Base-by-base conservation (phyloP, 1,140 invertebrate genomes). In the Drosophila nasuta region DNA sequence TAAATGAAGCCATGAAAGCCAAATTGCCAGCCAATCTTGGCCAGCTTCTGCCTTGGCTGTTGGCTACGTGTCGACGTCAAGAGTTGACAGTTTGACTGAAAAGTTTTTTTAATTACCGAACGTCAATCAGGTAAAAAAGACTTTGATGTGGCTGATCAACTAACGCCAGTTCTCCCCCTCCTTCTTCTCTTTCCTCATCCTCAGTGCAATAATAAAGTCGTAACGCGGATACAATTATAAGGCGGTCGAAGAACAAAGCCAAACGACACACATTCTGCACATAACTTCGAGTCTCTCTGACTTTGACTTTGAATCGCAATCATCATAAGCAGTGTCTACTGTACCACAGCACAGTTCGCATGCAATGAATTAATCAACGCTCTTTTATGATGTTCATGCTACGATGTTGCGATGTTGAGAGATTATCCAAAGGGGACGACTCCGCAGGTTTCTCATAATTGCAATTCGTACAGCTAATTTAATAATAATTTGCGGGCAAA, bases 191-290 rank as follows among this genome's bases (percentile, higher is more conserved):
- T 20, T 38, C 10, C 10, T 13, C 13, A 13, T 13, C 13, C 17
- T 7, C 15, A 25, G 48, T 49, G 75, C 74, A 54, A 70, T 88
- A 88, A 88, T 88, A 88, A 83, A 88, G 83, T 88, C 83, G 83
- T 88, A 88, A 85, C 85, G 85, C 85, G 85, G 80, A 74, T 88
- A 89, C 85, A 88, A 88, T 88, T 88, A 88, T 88, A 88, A 88
- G 80, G 83, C 83, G 83, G 83, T 70, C 63, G 45, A 54, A 88
- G 83, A 83, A 88, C 83, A 88, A 88, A 88, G 83, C 59, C 80
- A 80, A 80, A 83, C 85, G 70, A 74, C 85, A 89, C 60, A 88
- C 80, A 88, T 88, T 89, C 80, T 67, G 60, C 69, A 11, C 80
- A 88, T 88, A 83, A 28, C 75, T 65, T 38, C 7, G 11, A 51